Conservation (phyloP, 1,140 invertebrate species). For the Atta cephalotes region DNA sequence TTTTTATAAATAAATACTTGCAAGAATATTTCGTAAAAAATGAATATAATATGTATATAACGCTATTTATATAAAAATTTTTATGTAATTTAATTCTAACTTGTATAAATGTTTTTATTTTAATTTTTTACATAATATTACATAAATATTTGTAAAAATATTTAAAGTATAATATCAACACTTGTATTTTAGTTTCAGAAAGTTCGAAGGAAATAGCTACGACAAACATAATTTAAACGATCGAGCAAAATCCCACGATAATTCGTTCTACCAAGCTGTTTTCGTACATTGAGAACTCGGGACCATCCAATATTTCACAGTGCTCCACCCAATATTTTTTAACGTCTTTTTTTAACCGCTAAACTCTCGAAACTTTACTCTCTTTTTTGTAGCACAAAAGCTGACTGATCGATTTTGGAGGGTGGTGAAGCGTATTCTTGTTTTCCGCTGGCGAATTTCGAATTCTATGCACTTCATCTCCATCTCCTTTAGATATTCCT, state of each 20-base stretch:
- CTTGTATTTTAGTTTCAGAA: background rate
- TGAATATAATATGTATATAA: background rate
- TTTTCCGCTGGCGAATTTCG: constrained; percentile 67
- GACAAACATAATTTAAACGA: constrained; percentile 15
- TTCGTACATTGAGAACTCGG: background rate
- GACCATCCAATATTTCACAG: constrained; percentile 28
- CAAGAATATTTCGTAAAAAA: background rate
- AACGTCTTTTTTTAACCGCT: background rate
- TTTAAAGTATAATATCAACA: no score
- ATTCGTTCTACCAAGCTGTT: background rate
- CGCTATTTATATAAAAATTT: no score
- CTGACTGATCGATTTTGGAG: constrained; percentile 6
- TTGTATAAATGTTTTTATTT: no score
- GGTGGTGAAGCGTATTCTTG: constrained; percentile 50
- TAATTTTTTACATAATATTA: no score
- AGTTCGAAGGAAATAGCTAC: background rate
- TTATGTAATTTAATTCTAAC: no score
- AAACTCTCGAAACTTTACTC: background rate
- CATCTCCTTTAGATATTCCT: constrained; percentile 3
- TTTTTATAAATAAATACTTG: background rate
- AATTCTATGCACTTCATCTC: constrained; percentile 53
- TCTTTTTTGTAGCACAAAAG: background rate
- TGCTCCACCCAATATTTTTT: constrained; percentile 26
- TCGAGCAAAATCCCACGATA: constrained; percentile 10
- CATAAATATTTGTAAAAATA: no score